These are phyloP conservation scores for Marronus borbonicus DNA, from an alignment of 2,888 invertebrate genomes.

Conservation along the genomic window DNA sequence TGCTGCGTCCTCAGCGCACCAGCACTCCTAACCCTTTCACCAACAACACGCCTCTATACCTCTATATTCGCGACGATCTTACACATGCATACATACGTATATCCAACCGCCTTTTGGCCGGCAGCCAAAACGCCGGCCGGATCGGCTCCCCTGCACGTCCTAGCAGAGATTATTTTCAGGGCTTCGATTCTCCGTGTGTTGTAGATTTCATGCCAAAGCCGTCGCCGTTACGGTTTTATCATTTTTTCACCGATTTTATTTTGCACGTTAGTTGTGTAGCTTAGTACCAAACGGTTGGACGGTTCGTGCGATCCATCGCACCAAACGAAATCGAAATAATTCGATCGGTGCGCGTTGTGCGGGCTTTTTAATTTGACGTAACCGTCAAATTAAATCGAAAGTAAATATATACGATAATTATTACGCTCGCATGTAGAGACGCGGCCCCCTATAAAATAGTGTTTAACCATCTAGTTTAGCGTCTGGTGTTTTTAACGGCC, in stretches of 20 bases:
- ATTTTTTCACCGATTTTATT: constrained; percentile 35
- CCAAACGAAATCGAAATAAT: neutral
- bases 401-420: no score
- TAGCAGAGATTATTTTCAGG: constrained; percentile 67
- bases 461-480: neutral
- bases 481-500: constrained; percentile 28
- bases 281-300: neutral
- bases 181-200: constrained; percentile 61
- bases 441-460: neutral
- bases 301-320: constrained; percentile 1
- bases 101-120: constrained; percentile 1
- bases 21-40: neutral
- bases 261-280: constrained; percentile 10
- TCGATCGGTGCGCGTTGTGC: no score
- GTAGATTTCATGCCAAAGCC: constrained; percentile 63
- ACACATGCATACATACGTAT: no score
- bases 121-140: constrained; percentile 57
- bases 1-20: neutral
- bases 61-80: neutral
- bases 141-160: constrained; percentile 62
- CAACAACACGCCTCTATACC: neutral
- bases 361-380: no score
- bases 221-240: constrained; percentile 49
- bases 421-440: no score
- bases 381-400: no score